Conservation (phyloP, 2,113 vertebrate species). For the Gymnocephalus cernua region DNA sequence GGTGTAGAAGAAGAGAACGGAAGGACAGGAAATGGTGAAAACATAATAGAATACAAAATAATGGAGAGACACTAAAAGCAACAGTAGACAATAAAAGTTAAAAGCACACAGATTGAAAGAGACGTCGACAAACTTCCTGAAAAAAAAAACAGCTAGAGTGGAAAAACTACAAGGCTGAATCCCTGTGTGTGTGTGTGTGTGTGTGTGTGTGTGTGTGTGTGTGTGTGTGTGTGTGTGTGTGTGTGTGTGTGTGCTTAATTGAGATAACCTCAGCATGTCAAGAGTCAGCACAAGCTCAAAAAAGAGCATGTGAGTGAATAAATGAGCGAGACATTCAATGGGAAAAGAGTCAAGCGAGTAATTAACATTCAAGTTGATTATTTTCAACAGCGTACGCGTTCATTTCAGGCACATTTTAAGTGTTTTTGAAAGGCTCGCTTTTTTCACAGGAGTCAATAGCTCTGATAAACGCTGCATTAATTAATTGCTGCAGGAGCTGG, state of each 20-base stretch:
- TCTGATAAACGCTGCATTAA: conserved; percentile 54
- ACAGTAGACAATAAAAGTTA: conserved; percentile 20
- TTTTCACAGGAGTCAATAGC: conserved; percentile 51
- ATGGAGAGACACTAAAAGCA: conserved; percentile 7
- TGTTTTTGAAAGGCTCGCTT: conserved; percentile 33
- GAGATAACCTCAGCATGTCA: conserved; percentile 29
- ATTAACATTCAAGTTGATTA: conserved; percentile 50
- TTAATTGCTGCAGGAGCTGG: conserved; percentile 66
- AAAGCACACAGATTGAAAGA: conserved; percentile 27
- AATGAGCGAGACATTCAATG: conserved; percentile 26
- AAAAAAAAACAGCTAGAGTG: conserved; percentile 37
- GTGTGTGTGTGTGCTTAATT: conserved; percentile 36
- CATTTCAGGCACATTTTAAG: conserved; percentile 25
- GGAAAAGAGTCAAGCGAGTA: conserved; percentile 31
- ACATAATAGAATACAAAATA: conserved; percentile 32
- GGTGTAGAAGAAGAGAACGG: conserved; percentile 60
- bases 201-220: conserved; percentile 26
- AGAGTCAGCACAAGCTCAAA: conserved; percentile 20
- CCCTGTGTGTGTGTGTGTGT: conserved; percentile 21
- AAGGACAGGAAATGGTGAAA: conserved; percentile 53
- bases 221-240: too few species aligned
- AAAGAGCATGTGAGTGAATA: conserved; percentile 3
- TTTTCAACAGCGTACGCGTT: conserved; percentile 34
- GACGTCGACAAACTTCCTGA: conserved; percentile 22
- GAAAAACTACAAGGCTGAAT: conserved; percentile 47